A percentile compares a stretch with the other conserved stretches of the same genome.
These are phyloP conservation scores for Drosophila busckii DNA, from an alignment of 1,140 invertebrate genomes.

Conservation along the genomic window DNA sequence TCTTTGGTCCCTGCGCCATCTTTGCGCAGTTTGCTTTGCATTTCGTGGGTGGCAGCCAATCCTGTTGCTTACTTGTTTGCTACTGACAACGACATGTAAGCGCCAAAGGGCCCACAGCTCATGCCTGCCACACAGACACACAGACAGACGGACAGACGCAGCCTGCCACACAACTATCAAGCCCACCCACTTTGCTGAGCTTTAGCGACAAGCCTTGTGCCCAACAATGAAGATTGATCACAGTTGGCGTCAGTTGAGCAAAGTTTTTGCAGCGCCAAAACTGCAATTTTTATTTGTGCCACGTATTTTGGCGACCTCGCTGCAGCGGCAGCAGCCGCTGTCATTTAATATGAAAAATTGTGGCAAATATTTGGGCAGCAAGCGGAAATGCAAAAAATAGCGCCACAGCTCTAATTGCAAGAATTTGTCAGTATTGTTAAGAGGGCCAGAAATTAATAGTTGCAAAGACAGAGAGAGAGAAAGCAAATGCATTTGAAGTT, in stretches of 20 bases:
- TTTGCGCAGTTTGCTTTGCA: slow-evolving; percentile 18
- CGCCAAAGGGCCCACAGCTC: too few relatives aligned
- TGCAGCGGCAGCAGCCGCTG: slow-evolving; percentile 12
- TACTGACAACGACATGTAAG: slow-evolving; percentile 31
- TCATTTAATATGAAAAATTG: slow-evolving; percentile 74
- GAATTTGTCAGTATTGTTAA: slow-evolving; percentile 65
- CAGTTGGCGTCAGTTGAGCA: slow-evolving; percentile 55
- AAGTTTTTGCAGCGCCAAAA: slow-evolving; percentile 48
- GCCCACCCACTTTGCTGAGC: too few relatives aligned
- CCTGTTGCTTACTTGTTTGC: slow-evolving; percentile 26
- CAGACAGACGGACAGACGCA: too few relatives aligned
- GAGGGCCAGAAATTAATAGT: slow-evolving; percentile 56
- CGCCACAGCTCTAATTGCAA: slow-evolving; percentile 48
- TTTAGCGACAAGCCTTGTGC: too few relatives aligned
- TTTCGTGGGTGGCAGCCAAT: slow-evolving; percentile 4
- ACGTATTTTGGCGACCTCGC: slow-evolving; percentile 36
- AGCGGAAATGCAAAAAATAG: slow-evolving; percentile 8
- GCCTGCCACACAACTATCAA: too few relatives aligned
- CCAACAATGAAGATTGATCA: slow-evolving; percentile 65
- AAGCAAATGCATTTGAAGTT: background rate
- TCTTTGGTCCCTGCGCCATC: slow-evolving; percentile 20
- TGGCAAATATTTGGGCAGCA: slow-evolving; percentile 65
- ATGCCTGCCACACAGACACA: too few relatives aligned
- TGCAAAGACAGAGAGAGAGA: background rate
- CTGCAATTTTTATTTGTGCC: slow-evolving; percentile 66